A percentile compares a stretch with the other conserved stretches of the same genome.
These are phyloP conservation scores for Nomada goodeniana DNA, from an alignment of 2,888 invertebrate genomes.

Conservation along the genomic window DNA sequence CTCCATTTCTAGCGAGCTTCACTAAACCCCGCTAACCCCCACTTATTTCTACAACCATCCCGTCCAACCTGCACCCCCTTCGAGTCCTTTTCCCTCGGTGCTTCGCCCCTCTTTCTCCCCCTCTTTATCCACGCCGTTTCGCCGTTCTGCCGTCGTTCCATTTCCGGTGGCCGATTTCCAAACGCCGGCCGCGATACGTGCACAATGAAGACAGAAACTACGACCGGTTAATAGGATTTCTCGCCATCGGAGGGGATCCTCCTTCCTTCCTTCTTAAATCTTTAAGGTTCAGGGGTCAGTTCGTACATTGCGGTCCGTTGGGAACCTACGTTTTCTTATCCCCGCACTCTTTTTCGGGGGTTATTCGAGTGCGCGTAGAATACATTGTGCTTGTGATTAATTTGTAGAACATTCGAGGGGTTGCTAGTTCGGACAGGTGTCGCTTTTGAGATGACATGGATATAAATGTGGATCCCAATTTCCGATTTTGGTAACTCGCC, in stretches of 20 bases:
- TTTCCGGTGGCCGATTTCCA: constrained; percentile 63
- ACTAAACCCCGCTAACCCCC: constrained; percentile 15
- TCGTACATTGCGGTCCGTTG: neutral
- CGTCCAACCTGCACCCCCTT: constrained; percentile 9
- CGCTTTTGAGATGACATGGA: too few relatives aligned
- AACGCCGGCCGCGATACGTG: constrained; percentile 64
- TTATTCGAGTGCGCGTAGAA: too few relatives aligned
- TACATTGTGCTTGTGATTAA: too few relatives aligned
- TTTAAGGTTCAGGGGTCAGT: constrained; percentile 21
- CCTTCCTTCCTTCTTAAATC: constrained; percentile 27
- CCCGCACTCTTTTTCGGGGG: too few relatives aligned
- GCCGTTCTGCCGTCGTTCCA: constrained; percentile 51
- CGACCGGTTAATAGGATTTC: constrained; percentile 68
- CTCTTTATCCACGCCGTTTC: neutral
- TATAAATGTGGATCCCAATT: too few relatives aligned
- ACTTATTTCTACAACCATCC: constrained; percentile 10
- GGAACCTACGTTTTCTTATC: neutral
- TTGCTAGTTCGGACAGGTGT: too few relatives aligned
- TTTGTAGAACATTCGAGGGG: too few relatives aligned
- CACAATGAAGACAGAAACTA: constrained; percentile 56
- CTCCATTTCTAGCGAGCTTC: constrained; percentile 54
- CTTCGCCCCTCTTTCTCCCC: neutral
- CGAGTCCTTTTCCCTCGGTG: constrained; percentile 26
- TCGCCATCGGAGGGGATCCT: constrained; percentile 15
- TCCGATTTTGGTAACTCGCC: too few relatives aligned